Conservation (phyloP, 35 echinoderm and acorn worm genomes). For the Stichopus chloronotus region DNA sequence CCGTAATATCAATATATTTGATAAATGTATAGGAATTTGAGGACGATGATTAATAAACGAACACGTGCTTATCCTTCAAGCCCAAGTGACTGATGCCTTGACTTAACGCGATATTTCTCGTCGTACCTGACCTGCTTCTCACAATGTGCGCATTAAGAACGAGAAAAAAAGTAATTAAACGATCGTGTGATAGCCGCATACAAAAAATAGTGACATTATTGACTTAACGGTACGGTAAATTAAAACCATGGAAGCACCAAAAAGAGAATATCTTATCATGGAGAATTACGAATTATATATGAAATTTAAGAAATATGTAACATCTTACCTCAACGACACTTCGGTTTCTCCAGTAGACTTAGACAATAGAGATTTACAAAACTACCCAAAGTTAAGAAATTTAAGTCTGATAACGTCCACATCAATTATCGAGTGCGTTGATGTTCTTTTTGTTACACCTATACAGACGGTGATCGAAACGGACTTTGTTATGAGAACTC, state of each 20-base stretch:
- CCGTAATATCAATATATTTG: too few relatives aligned
- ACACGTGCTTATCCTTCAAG: too few relatives aligned
- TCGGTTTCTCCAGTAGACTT: background rate
- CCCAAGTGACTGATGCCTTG: too few relatives aligned
- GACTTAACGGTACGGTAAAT: background rate
- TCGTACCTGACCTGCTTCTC: too few relatives aligned
- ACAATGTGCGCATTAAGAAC: background rate
- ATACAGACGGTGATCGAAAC: background rate
- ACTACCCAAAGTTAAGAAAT: background rate
- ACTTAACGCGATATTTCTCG: too few relatives aligned
- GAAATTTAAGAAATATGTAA: background rate
- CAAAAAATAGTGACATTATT: background rate
- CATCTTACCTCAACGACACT: background rate
- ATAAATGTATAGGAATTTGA: too few relatives aligned
- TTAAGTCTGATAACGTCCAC: background rate
- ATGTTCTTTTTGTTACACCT: background rate
- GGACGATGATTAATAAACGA: too few relatives aligned
- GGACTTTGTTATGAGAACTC: background rate
- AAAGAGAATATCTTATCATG: too few relatives aligned
- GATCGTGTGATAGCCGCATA: background rate
- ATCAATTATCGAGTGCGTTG: background rate
- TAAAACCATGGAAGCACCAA: too few relatives aligned
- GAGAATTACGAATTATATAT: background rate
- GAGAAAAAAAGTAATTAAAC: background rate
- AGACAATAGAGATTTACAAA: background rate